phyloP scores from a whole-genome alignment of 2,797 vertebrate genomes.

The Brachyrhaphis roseni region DNA sequence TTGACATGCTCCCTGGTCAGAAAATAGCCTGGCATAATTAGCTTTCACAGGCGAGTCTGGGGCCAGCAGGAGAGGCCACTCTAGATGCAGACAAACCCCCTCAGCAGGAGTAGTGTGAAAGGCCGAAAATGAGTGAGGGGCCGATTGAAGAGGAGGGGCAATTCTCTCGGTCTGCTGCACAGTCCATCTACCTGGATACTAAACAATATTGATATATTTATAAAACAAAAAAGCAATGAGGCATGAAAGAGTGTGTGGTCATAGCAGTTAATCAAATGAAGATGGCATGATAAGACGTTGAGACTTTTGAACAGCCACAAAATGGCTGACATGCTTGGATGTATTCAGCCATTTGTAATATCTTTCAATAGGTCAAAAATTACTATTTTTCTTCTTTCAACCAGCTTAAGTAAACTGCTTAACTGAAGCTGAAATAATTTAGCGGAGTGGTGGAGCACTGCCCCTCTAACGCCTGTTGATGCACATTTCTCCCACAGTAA shows the following conservation, averaged over 20 bases:
- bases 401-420: not conserved
- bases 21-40: slow-evolving; percentile 73
- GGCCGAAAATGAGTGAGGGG: slow-evolving; percentile 14
- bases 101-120: slow-evolving; percentile 21
- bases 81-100: slow-evolving; percentile 42
- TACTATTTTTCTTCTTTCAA: not conserved
- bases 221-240: not conserved
- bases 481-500: not conserved
- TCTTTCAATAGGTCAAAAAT: not conserved
- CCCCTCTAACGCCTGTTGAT: too few relatives aligned
- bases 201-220: slow-evolving; percentile 3
- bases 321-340: not conserved
- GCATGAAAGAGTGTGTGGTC: not conserved
- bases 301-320: not conserved
- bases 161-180: slow-evolving; percentile 11
- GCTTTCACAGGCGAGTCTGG: slow-evolving; percentile 59
- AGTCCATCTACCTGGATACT: not conserved
- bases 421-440: not conserved
- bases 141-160: not conserved
- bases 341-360: not conserved
- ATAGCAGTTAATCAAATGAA: slow-evolving; percentile 9
- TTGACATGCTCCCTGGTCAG: slow-evolving; percentile 74
- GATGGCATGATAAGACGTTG: not conserved
- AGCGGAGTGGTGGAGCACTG: not conserved
- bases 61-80: slow-evolving; percentile 59